phyloP scores from a whole-genome alignment of 1,140 invertebrate species.

The Hylyphantes graminicola region DNA sequence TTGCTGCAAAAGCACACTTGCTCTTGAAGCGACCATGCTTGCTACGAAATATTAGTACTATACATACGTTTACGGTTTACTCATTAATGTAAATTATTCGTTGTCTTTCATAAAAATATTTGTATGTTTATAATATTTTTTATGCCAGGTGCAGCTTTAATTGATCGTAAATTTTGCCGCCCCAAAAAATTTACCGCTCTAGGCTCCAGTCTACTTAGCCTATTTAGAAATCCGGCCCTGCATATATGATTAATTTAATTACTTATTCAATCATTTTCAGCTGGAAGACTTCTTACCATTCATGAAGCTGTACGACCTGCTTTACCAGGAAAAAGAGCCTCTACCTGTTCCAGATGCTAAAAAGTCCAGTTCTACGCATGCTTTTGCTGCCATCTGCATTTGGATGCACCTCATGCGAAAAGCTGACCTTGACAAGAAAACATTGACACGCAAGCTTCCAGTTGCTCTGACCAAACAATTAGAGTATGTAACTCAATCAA shows the following conservation, averaged over 20 bases:
- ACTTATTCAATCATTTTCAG: neutral
- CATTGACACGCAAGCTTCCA: conserved; percentile 82
- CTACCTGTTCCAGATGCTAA: conserved; percentile 89
- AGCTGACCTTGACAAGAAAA: conserved; percentile 81
- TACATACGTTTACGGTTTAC: too few species aligned
- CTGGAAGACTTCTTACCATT: conserved; percentile 85
- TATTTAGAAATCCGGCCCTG: too few species aligned
- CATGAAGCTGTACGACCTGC: conserved; percentile 88
- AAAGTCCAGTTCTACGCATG: conserved; percentile 84
- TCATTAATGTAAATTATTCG: too few species aligned
- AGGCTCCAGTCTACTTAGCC: too few species aligned
- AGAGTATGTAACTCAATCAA: conserved; percentile 64
- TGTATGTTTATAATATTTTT: too few species aligned
- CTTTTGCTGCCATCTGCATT: conserved; percentile 93
- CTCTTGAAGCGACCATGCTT: too few species aligned
- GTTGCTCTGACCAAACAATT: conserved; percentile 82
- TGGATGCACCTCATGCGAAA: conserved; percentile 97
- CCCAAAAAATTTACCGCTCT: too few species aligned
- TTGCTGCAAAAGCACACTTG: too few species aligned
- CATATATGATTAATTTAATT: neutral
- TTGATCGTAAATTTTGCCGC: too few species aligned
- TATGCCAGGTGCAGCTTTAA: too few species aligned
- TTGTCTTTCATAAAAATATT: too few species aligned
- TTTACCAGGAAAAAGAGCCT: conserved; percentile 92
- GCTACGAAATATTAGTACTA: too few species aligned